Conservation (phyloP, 2,797 vertebrate genomes). For the Catharus ustulatus region DNA sequence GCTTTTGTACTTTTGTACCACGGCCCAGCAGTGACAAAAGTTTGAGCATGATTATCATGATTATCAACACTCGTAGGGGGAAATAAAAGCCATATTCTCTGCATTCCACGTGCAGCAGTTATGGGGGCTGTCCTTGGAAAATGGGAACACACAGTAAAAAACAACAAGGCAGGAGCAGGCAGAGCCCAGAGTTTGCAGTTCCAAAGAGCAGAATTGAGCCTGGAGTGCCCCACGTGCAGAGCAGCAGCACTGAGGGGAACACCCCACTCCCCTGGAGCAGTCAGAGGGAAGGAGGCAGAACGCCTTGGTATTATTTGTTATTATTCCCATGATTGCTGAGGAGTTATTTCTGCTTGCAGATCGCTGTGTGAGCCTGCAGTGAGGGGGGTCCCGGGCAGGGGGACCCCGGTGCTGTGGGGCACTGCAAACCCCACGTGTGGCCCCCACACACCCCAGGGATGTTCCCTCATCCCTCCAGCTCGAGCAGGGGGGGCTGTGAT, state of each 20-base stretch:
- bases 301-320: not conserved
- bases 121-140: not conserved
- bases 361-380: not conserved
- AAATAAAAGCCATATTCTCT: not conserved
- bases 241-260: not conserved
- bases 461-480: not conserved
- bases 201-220: not conserved
- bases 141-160: not conserved
- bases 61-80: not conserved
- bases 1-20: not conserved
- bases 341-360: not conserved
- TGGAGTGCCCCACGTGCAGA: not conserved
- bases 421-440: not conserved
- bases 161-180: not conserved
- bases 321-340: constrained; percentile 1
- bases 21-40: not conserved
- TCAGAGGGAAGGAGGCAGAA: not conserved
- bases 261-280: accelerated
- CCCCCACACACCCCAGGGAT: not conserved
- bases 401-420: not conserved
- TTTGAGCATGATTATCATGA: not conserved
- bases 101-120: not conserved
- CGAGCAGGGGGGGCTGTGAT: not conserved
- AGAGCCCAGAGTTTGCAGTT: not conserved
- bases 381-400: not conserved